These are phyloP conservation scores for Andrena marginata DNA, from an alignment of 2,888 invertebrate genomes.

Conservation along the genomic window DNA sequence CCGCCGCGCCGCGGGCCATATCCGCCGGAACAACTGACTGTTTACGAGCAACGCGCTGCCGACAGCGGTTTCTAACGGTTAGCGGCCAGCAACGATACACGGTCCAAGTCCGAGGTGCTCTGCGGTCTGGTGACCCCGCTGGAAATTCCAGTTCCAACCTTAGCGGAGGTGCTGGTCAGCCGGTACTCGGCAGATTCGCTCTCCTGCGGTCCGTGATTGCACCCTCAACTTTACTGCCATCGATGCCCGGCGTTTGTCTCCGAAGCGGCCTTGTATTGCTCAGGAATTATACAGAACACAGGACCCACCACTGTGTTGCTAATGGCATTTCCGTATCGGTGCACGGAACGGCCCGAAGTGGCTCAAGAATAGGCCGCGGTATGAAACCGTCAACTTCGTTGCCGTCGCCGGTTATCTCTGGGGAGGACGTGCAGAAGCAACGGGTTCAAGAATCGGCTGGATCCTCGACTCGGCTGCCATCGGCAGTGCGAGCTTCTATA, in stretches of 20 bases:
- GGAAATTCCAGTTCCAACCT: slow-evolving; percentile 61
- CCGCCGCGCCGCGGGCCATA: slow-evolving; percentile 49
- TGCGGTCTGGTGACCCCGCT: slow-evolving; percentile 52
- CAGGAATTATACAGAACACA: neutral
- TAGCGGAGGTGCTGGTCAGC: slow-evolving; percentile 30
- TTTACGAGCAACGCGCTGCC: slow-evolving; percentile 63
- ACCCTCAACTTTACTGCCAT: slow-evolving; percentile 12
- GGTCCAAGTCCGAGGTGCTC: slow-evolving; percentile 55
- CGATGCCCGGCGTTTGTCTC: neutral
- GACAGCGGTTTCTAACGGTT: slow-evolving; percentile 60
- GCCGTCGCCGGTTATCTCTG: neutral
- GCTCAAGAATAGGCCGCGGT: neutral
- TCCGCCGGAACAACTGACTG: slow-evolving; percentile 65
- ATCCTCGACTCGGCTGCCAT: neutral
- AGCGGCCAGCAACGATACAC: slow-evolving; percentile 42
- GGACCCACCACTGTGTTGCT: neutral
- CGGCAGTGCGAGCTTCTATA: neutral
- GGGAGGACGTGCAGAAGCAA: neutral
- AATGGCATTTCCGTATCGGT: neutral
- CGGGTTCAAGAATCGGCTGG: neutral
- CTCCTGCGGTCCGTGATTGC: slow-evolving; percentile 6
- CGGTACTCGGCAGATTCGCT: slow-evolving; percentile 49
- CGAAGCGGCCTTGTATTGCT: neutral
- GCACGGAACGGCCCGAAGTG: neutral
- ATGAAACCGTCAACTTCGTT: neutral